Base-by-base conservation (phyloP, 2,888 invertebrate species). In the Zelleria hepariella region DNA sequence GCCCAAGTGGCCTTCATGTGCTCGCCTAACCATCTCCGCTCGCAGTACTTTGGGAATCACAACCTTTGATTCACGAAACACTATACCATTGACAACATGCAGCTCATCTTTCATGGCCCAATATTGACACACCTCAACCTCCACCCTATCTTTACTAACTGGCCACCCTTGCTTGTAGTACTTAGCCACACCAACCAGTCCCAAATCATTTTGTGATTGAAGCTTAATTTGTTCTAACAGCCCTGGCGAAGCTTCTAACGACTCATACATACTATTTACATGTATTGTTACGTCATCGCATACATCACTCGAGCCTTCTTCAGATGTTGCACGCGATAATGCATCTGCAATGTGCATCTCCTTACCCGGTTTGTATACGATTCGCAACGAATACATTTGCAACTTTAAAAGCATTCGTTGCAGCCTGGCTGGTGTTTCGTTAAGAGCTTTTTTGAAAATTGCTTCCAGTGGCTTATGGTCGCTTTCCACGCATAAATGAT, bases 401-500 rank as follows among this genome's bases (percentile, higher is more conserved):
- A 72, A 42, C 56, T 60, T 63, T 47, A 72, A 58, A 23, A 64
- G 55, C 64, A 71, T 69, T 61, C 67, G 60, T 62, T 69, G 70
- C 42, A 72, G 59, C 23, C 68, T 48, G 5, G 63, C 57, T 2
- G 68, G 64, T 18, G 61, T 57, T 25, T 59, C 32, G 47, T 59
- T 52, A 25, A 69, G 59, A 54, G 62, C 56, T 62, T 68, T 68
- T 60, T 65, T 63, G 62, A 71, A 68, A 57, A 72, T 65, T n/a
- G 65, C n/a, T 42, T 63, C 69, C 24, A 74, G 61, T 0, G 70
- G 72, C 59, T 72, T 72, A 57, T 77, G 73, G 62, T 77, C 73
- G 24, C 64, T 67, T 54, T 70, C 61, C 2, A 75, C 67, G 15
- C 49, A 61, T 4, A 71, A 57, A 20, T 60, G 59, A 42, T 65